Evolutionary conservation across 2,113 vertebrate genomes (phyloP), one percentile per base, ranked within the genome.

Genomic region (Erinaceus europaeus): DNA sequence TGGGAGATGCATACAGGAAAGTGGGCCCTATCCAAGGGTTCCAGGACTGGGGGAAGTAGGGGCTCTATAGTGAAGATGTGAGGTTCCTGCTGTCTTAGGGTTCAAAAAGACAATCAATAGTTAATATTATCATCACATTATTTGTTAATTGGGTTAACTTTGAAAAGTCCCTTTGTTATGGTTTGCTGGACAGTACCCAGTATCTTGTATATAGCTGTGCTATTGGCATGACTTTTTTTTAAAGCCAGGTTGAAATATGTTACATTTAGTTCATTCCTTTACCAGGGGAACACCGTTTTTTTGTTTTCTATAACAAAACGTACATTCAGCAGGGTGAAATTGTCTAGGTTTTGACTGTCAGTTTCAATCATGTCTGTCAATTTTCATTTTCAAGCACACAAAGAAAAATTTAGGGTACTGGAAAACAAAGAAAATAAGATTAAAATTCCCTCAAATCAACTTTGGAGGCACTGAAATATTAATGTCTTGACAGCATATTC

Each of bases 401-500:
- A 88, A 92, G 78, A 84, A 50, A 95, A 50, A 65, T 71, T 90
- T 87, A 84, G 82, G 32, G 42, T 50, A 9, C 46, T 93, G 74
- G 61, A 76, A 90, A 94, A 90, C 84, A 90, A 91, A 91, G 84
- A 92, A 85, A 89, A 88, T 73, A 81, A 89, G 90, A 91, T 93
- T 91, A 91, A 94, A 90, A 91, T 91, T 84, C 81, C 61, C 84
- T 95, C 84, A 79, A 61, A 90, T 92, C 89, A 75, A 32, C 61
- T 72, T 92, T 81, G 76, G 91, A 92, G 76, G 72, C 29, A 14
- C 38, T 77, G 92, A 90, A 53, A 53, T 82, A 87, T 74, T 46
- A 89, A 81, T 50, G 77, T n/a, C 72, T 86, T 78, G 84, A 76
- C 84, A 84, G 82, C 71, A 90, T 88, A 62, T 36, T 90, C 84